Percentiles rank a stretch among this genome's conserved stretches.
These are phyloP conservation scores for Antedon mediterranea DNA, from an alignment of 53 echinoderm and acorn worm species.

Conservation along the genomic window DNA sequence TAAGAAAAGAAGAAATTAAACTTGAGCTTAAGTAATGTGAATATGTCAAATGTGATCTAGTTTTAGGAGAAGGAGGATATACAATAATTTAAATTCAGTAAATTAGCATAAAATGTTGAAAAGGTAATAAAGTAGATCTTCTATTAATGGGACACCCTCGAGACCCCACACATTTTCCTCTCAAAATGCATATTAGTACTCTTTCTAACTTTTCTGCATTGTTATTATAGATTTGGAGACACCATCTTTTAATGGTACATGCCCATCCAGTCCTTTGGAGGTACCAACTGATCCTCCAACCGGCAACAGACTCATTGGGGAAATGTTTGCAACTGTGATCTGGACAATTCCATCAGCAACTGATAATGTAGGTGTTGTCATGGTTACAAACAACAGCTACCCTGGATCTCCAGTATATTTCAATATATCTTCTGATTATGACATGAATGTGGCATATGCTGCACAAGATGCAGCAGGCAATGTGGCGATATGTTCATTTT, in stretches of 20 bases:
- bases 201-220: no score
- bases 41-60: no score
- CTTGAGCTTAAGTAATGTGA: no score
- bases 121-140: no score
- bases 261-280: neutral
- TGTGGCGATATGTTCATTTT: neutral
- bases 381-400: neutral
- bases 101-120: no score
- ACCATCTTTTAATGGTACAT: neutral
- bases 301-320: neutral
- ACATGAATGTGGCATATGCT: neutral
- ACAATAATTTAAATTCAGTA: no score
- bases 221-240: neutral
- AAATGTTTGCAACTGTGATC: neutral
- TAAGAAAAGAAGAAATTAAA: no score
- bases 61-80: no score
- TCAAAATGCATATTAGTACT: no score
- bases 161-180: no score
- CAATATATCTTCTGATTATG: neutral
- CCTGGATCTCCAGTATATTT: neutral
- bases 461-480: neutral
- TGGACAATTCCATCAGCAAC: neutral
- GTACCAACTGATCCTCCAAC: neutral
- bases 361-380: neutral
- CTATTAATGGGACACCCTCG: no score